phyloP scores from a whole-genome alignment of 1,140 invertebrate genomes.

The Philotrypesis tridentata region DNA sequence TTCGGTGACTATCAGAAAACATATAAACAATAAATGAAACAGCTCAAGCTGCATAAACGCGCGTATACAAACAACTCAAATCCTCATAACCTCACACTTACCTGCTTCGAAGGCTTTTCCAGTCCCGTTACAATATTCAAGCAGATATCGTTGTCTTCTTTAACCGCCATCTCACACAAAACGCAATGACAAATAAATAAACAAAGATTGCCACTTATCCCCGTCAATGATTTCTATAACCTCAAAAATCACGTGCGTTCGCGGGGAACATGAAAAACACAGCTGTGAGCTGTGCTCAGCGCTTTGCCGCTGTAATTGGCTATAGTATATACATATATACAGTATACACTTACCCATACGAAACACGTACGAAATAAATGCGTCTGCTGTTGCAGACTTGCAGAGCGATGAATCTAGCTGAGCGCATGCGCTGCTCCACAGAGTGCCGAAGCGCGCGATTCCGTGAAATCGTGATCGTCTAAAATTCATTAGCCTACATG shows the following conservation, averaged over 20 bases:
- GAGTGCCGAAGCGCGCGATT: neutral
- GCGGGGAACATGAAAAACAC: neutral
- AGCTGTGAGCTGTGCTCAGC: too few species aligned
- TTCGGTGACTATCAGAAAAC: slow-evolving; percentile 21
- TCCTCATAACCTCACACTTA: slow-evolving; percentile 56
- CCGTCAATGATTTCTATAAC: slow-evolving; percentile 43
- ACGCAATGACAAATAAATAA: neutral
- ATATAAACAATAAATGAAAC: slow-evolving; percentile 11
- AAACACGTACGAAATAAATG: too few species aligned
- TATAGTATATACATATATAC: neutral
- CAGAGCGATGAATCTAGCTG: neutral
- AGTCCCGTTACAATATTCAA: slow-evolving; percentile 58
- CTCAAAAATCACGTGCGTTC: slow-evolving; percentile 50
- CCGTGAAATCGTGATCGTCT: neutral
- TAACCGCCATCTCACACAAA: slow-evolving; percentile 29
- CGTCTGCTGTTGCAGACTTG: too few species aligned
- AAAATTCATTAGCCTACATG: slow-evolving; percentile 33
- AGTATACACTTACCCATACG: neutral
- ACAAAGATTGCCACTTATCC: neutral
- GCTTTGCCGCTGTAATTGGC: neutral
- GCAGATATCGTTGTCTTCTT: slow-evolving; percentile 61
- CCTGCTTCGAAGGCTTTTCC: slow-evolving; percentile 43
- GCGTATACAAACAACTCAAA: neutral
- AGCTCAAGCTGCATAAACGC: neutral
- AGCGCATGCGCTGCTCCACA: slow-evolving; percentile 54